phyloP scores from a whole-genome alignment of 2,113 vertebrate genomes.

The Lagopus leucura region DNA sequence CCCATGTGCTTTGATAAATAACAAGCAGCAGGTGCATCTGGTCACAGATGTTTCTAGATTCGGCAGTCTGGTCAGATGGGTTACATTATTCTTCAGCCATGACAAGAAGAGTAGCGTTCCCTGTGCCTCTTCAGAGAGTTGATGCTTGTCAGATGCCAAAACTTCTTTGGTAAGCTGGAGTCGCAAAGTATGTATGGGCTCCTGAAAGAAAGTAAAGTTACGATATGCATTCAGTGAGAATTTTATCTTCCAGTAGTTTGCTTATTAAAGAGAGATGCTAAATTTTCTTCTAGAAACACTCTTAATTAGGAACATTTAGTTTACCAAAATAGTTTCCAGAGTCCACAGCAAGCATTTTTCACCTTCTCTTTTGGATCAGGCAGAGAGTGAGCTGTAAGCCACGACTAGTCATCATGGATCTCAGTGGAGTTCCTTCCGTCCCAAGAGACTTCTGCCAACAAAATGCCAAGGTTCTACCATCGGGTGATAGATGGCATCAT shows the following conservation, averaged over 20 bases:
- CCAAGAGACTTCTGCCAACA: not conserved
- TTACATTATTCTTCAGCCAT: not conserved
- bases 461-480: not conserved
- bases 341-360: not conserved
- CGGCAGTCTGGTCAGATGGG: not conserved
- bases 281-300: not conserved
- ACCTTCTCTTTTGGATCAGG: not conserved
- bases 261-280: not conserved
- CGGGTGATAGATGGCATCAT: fast-evolving
- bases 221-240: not conserved
- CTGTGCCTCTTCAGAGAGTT: not conserved
- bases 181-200: not conserved
- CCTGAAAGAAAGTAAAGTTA: not conserved
- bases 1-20: not conserved
- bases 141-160: not conserved
- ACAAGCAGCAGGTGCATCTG: not conserved
- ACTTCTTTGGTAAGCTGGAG: not conserved
- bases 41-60: not conserved
- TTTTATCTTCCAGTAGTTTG: not conserved
- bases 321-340: not conserved
- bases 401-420: fast-evolving
- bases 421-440: not conserved
- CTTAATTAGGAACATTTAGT: not conserved
- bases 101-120: not conserved
- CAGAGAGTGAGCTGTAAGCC: not conserved